A percentile compares a stretch with the other conserved stretches of the same genome.
phyloP scores from a whole-genome alignment of 2,797 vertebrate species.

The Paratrypauchen microcephalus region DNA sequence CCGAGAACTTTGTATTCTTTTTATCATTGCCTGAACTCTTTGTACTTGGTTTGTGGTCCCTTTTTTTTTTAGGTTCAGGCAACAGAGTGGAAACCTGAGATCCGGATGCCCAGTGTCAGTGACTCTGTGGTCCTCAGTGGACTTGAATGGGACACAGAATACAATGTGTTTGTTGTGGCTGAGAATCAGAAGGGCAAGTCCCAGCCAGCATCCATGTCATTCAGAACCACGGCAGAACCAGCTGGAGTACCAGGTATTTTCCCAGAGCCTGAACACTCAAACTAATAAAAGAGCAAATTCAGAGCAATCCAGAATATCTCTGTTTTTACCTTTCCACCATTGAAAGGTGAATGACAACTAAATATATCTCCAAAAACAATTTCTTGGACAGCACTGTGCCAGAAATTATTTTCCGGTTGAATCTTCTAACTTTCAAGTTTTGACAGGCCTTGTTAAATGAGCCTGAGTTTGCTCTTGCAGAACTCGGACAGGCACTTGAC shows the following conservation, averaged over 20 bases:
- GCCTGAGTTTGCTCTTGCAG: slow-evolving; percentile 64
- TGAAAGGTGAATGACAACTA: slow-evolving; percentile 49
- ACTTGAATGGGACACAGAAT: slow-evolving; percentile 94
- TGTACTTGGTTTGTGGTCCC: neutral
- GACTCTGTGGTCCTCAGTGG: slow-evolving; percentile 84
- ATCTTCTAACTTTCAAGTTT: slow-evolving; percentile 52
- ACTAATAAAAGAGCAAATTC: slow-evolving; percentile 53
- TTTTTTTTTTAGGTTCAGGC: slow-evolving; percentile 76
- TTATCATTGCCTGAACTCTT: neutral
- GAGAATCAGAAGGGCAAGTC: slow-evolving; percentile 95
- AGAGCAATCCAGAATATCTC: slow-evolving; percentile 29
- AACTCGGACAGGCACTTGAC: slow-evolving; percentile 53
- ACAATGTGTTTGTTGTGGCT: slow-evolving; percentile 88
- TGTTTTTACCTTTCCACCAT: slow-evolving; percentile 42
- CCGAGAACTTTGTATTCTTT: neutral
- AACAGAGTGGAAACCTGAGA: slow-evolving; percentile 89
- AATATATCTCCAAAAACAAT: slow-evolving; percentile 47
- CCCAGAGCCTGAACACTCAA: slow-evolving; percentile 18
- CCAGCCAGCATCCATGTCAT: slow-evolving; percentile 82
- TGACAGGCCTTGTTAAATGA: slow-evolving; percentile 58
- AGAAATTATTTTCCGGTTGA: slow-evolving; percentile 54
- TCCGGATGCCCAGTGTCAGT: slow-evolving; percentile 83
- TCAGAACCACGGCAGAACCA: slow-evolving; percentile 87
- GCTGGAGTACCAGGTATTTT: slow-evolving; percentile 91
- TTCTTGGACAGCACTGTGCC: slow-evolving; percentile 33